Evolutionary conservation across 2,888 invertebrate species (phyloP), one percentile per base, ranked within the genome.

Genomic region (Platycheirus rosarum): DNA sequence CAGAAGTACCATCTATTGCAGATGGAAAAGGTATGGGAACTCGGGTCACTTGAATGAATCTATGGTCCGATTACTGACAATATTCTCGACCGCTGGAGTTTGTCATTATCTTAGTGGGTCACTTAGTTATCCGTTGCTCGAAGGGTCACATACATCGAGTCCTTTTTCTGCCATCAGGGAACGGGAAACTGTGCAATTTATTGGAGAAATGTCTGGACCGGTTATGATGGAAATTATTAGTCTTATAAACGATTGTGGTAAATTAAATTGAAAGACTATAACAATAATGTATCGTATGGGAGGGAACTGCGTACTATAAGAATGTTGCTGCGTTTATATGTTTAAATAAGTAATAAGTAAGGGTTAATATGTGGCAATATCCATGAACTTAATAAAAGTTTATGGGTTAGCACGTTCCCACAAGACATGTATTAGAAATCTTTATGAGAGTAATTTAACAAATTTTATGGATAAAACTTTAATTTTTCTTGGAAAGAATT

Each of bases 1-100:
- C 20, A 51, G n/a, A 44, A 53, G 11, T n/a, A 51, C 42, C 71
- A 73, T 73, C 44, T 53, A 55, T 57, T 75, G 44, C 62, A 53
- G 66, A 62, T 68, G 40, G n/a, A 29, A n/a, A 32, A 42, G 35
- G 32, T 51, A 51, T 42, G 35, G 13, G 51, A 68, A 60, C 16
- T 35, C 68, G 16, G 32, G 51, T 44, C 68, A 75, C 75, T 75
- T 51, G 44, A 75, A 32, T 51, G 46, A 69, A 62, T 75, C 35
- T 75, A 51, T 75, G 16, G 32, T 57, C 40, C 51, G 51, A 75
- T 75, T 75, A 68, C 44, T 68, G 68, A 37, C 62, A 26, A 26
- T 26, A 26, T 26, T 26, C 26, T 26, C 26, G 26, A 26, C 26
- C 20, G 55, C 37, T 40, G 46, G 37, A 62, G 42, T 62, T 44